phyloP scores from a whole-genome alignment of 2,797 vertebrate genomes.

The Leptoclinus maculatus region DNA sequence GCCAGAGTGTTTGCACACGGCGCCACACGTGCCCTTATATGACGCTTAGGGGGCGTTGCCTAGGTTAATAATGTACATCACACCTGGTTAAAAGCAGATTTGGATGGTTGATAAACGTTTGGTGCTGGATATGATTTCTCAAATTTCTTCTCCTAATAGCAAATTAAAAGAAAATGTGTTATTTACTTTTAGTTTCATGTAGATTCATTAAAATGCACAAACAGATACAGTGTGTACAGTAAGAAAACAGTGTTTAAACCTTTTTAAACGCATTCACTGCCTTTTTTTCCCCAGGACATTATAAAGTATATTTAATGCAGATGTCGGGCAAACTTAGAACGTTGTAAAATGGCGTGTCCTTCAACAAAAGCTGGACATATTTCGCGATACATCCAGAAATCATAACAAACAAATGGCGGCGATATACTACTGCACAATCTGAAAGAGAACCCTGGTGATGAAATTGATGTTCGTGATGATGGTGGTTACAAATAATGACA shows the following conservation, averaged over 20 bases:
- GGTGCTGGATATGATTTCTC: background rate
- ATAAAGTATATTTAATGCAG: background rate
- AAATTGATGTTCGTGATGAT: conserved; percentile 10
- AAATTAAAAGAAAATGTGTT: background rate
- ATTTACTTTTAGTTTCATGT: background rate
- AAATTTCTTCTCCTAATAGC: background rate
- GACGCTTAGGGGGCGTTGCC: no score
- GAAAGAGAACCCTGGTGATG: background rate
- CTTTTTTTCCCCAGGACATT: no score
- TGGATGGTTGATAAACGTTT: background rate
- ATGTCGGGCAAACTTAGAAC: no score
- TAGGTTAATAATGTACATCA: background rate
- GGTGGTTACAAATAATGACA: conserved; percentile 1
- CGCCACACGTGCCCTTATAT: no score
- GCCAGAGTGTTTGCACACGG: no score
- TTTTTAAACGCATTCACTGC: background rate
- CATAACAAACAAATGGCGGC: background rate
- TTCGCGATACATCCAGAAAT: background rate
- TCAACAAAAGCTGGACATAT: background rate
- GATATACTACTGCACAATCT: background rate
- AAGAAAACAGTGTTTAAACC: background rate
- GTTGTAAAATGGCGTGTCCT: background rate
- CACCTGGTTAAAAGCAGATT: background rate
- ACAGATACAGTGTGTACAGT: background rate
- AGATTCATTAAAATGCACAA: background rate